phyloP scores from a whole-genome alignment of 2,797 vertebrate genomes.

The Diceros bicornis region DNA sequence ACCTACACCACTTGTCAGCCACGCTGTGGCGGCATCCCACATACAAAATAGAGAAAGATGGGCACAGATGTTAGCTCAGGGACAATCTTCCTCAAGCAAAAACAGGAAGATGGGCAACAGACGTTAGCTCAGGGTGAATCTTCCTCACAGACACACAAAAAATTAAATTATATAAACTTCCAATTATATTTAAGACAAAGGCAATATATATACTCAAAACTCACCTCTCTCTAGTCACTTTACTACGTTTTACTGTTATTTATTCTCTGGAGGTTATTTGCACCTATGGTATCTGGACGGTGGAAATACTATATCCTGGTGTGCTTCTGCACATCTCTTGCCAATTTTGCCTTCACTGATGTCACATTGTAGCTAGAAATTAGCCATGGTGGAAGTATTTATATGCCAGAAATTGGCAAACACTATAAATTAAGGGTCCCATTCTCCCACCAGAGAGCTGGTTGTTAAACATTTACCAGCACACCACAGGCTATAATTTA shows the following conservation, averaged over 20 bases:
- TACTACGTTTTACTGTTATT: neutral
- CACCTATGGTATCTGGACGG: neutral
- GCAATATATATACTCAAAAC: neutral
- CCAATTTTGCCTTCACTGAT: neutral
- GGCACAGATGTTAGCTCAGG: no score
- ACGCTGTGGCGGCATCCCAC: no score
- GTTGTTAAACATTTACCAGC: neutral
- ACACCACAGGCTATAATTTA: neutral
- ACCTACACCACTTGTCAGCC: no score
- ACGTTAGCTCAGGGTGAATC: no score
- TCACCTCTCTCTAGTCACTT: neutral
- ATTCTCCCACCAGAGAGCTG: neutral
- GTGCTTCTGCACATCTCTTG: no score
- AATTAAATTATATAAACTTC: neutral
- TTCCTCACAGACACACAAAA: no score
- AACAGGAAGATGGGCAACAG: no score
- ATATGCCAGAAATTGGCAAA: neutral
- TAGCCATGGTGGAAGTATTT: neutral
- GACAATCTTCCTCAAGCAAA: no score
- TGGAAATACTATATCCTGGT: fast-evolving
- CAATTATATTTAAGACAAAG: neutral
- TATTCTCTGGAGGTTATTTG: neutral
- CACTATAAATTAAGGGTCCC: neutral
- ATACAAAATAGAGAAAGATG: no score
- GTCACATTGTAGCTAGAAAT: neutral